Conservation (phyloP, 2,888 invertebrate genomes). For the Drosophila ezoana region DNA sequence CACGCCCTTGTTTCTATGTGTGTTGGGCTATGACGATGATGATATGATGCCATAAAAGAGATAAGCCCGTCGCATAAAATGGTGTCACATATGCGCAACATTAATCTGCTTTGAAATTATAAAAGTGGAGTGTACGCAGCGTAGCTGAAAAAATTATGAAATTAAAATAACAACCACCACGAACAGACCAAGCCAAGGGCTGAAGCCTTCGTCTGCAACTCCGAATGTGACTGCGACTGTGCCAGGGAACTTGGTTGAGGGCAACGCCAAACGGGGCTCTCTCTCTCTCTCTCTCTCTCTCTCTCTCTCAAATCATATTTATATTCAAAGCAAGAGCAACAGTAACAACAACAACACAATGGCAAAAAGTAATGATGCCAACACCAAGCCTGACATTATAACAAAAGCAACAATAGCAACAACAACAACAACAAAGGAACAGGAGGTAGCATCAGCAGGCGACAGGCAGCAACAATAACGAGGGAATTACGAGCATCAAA, state of each 20-base stretch:
- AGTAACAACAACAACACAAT: constrained; percentile 51
- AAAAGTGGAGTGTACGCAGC: constrained; percentile 72
- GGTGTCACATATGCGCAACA: constrained; percentile 82
- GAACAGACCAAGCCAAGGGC: constrained; percentile 34
- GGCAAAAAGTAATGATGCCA: constrained; percentile 79
- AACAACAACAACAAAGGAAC: constrained; percentile 27
- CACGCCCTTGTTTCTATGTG: constrained; percentile 8
- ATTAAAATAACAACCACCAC: constrained; percentile 79
- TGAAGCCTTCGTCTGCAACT: constrained; percentile 8
- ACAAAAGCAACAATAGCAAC: constrained; percentile 33
- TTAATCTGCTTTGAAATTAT: constrained; percentile 83
- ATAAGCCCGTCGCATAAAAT: constrained; percentile 81
- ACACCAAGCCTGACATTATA: constrained; percentile 76
- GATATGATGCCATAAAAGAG: constrained; percentile 81
- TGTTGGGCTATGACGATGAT: constrained; percentile 58
- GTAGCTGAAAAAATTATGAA: constrained; percentile 56
- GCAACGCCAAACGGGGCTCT: constrained; percentile 18
- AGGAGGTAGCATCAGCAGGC: constrained; percentile 41
- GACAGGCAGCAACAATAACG: constrained; percentile 80
- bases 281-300: constrained; percentile 6
- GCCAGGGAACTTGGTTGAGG: constrained; percentile 24
- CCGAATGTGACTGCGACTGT: constrained; percentile 12
- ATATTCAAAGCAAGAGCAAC: constrained; percentile 73
- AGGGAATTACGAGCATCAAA: constrained; percentile 82
- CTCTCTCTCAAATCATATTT: constrained; percentile 72